A percentile compares a stretch with the other conserved stretches of the same genome.
phyloP scores from a whole-genome alignment of 2,888 invertebrate species.

The Notodromas monacha region DNA sequence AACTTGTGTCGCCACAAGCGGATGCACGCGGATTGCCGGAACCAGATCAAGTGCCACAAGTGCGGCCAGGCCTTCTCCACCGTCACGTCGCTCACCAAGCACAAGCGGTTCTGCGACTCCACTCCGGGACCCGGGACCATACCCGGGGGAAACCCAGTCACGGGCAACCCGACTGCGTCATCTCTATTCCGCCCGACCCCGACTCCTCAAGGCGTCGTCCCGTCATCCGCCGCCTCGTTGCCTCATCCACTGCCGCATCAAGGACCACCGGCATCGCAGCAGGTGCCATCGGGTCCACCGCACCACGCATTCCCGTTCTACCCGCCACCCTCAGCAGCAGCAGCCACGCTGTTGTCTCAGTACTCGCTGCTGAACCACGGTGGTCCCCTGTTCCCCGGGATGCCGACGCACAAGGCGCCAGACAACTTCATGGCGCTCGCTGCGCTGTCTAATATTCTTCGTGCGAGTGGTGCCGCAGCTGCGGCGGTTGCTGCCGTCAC shows the following conservation, averaged over 20 bases:
- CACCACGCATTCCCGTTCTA: conserved; percentile 23
- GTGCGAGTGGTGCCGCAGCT: too few relatives aligned
- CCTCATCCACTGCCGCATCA: conserved; percentile 10
- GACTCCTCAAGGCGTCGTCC: conserved; percentile 10
- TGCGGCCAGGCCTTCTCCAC: conserved; percentile 76
- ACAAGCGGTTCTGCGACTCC: conserved; percentile 80
- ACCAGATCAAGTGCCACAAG: conserved; percentile 70
- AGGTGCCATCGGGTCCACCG: conserved; percentile 27
- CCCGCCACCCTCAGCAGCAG: too few relatives aligned
- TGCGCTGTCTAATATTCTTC: too few relatives aligned
- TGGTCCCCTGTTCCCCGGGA: too few relatives aligned
- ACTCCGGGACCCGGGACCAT: conserved; percentile 12
- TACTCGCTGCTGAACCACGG: conserved; percentile 12
- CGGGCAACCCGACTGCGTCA: conserved; percentile 14
- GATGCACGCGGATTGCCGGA: conserved; percentile 85
- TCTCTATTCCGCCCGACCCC: conserved; percentile 10
- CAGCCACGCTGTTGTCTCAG: conserved; percentile 28
- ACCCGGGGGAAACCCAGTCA: too few relatives aligned
- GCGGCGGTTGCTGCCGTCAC: too few relatives aligned
- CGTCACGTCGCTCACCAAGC: conserved; percentile 64
- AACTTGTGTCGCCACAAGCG: conserved; percentile 97
- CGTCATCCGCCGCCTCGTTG: conserved; percentile 10
- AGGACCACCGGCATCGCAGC: conserved; percentile 9
- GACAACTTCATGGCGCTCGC: too few relatives aligned
- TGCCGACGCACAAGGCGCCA: too few relatives aligned